These are phyloP conservation scores for Chlorospingus flavigularis DNA, from an alignment of 2,797 vertebrate genomes.

Conservation along the genomic window DNA sequence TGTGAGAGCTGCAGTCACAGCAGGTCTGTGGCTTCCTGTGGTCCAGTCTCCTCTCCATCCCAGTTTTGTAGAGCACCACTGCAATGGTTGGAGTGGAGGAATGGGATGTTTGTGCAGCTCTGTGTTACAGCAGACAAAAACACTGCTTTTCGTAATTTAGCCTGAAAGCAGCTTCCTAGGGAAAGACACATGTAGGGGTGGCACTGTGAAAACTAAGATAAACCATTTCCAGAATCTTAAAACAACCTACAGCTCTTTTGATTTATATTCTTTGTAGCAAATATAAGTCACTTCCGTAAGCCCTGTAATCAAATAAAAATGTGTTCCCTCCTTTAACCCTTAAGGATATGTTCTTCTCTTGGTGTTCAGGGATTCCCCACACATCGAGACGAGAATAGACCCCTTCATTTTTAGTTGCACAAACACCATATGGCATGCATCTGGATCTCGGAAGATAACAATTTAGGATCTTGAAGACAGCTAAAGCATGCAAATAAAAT, in stretches of 20 bases:
- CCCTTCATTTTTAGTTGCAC: slow-evolving; percentile 73
- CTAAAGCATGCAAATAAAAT: slow-evolving; percentile 68
- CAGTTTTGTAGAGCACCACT: not conserved
- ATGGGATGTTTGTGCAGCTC: not conserved
- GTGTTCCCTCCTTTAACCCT: slow-evolving; percentile 74
- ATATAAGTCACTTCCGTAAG: slow-evolving; percentile 57
- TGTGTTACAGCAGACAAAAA: not conserved
- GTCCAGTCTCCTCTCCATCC: not conserved
- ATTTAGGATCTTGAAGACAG: slow-evolving; percentile 69
- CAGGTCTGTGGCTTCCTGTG: not conserved
- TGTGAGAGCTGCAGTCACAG: not conserved
- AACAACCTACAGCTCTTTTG: slow-evolving; percentile 9
- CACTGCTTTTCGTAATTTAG: not conserved
- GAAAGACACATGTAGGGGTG: not conserved
- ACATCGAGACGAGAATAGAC: slow-evolving; percentile 70
- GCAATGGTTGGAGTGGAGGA: not conserved
- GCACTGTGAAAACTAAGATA: not conserved
- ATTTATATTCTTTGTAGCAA: slow-evolving; percentile 52
- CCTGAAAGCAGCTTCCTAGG: not conserved
- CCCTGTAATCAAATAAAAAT: slow-evolving; percentile 72
- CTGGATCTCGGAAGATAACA: slow-evolving; percentile 71
- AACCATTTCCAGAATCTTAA: not conserved
- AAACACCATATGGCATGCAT: slow-evolving; percentile 67
- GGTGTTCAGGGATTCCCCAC: slow-evolving; percentile 75
- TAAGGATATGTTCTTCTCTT: slow-evolving; percentile 75